Evolutionary conservation across 2,797 vertebrate genomes (phyloP), one percentile per base, ranked within the genome.

Genomic region (Malacoraja senta): DNA sequence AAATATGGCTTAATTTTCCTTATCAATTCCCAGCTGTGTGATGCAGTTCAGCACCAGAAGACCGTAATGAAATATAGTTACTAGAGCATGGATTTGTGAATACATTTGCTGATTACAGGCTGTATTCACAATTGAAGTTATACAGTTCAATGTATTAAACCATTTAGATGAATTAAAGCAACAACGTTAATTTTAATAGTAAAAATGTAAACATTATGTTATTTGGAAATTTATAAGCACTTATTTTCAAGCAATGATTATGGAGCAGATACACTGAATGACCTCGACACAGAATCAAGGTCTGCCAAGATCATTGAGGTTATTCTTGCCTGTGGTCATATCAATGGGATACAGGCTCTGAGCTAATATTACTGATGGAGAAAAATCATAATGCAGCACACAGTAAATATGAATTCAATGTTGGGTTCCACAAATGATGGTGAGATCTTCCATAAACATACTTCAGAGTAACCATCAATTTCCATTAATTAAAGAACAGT

Each of bases 1-100:
- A 92, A 76, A n/a, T 53, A 92, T 74, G 71, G 90, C 29, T 92
- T 92, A 12, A 91, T 29, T 76, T 92, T 92, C 38, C 71, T 92
- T 44, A 92, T 92, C 90, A 92, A 26, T 76, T 92, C 90, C 71
- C 90, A 92, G 44, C 90, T 76, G 71, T 76, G 90, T 76, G 1
- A 26, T n/a, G 29, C 68, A 44, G 17, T 76, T n/a, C 13, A 26
- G 53, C 72, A 92, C 2, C 71, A 44, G 71, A 53, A 53, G 88
- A 72, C 68, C 26, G 24, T 76, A 76, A 76, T 74, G 90, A 53
- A 92, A 92, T 53, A 8, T 35, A 74, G 12, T 74, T 29, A n/a
- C 26, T 74, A 38, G 26, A 76, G 12, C 71, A 29, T 74, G 68
- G 10, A 8, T 53, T 74, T 1, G 12, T 76, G 71, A 76, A 76